Base-by-base conservation (phyloP, 2,113 vertebrate species). In the Actenoides lindsayi region DNA sequence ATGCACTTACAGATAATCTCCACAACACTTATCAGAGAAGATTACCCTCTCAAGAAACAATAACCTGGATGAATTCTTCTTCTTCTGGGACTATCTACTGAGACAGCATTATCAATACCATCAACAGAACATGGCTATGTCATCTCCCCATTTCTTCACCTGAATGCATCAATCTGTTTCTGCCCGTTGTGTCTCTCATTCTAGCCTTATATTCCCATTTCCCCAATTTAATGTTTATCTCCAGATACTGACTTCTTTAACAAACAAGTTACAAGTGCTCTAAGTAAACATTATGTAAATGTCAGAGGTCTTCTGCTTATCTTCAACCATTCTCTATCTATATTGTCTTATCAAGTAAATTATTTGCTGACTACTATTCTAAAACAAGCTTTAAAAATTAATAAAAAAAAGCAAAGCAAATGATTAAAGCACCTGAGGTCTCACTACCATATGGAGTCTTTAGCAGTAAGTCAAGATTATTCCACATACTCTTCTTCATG, bases 21-120 rank as follows among this genome's bases (percentile, higher is more conserved):
- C 48, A 89, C 35, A 82, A 68, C 20, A 16, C 16, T 79, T 75
- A 75, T 53, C 35, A 57, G 54, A 78, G 62, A 90, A 94, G 68
- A 92, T 41, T 90, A 92, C 25, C 42, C 46, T 77, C 75, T 85
- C 63, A 85, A 69, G 41, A 96, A 95, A 95, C 78, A 93, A 89
- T 59, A 97, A 89, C 28, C 31, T 48, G 27, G 41, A 76, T 56
- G 31, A 94, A 92, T 87, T 93, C 57, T 62, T 62, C 15, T 75
- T 86, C 71, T 80, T 64, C 60, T 51, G 20, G 20, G 59, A 87
- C 16, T 31, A 69, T 57, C 74, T 73, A 50, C 19, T 37, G 56
- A 89, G 27, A 89, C 3, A 87, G 57, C 11, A 68, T 62, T 81
- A 96, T 60, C 68, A 71, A 59, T 16, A 70, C 5, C 31, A 77